Percentiles rank a stretch among this genome's conserved stretches.
phyloP scores from a whole-genome alignment of 2,797 vertebrate genomes.

The Gallirallus australis region DNA sequence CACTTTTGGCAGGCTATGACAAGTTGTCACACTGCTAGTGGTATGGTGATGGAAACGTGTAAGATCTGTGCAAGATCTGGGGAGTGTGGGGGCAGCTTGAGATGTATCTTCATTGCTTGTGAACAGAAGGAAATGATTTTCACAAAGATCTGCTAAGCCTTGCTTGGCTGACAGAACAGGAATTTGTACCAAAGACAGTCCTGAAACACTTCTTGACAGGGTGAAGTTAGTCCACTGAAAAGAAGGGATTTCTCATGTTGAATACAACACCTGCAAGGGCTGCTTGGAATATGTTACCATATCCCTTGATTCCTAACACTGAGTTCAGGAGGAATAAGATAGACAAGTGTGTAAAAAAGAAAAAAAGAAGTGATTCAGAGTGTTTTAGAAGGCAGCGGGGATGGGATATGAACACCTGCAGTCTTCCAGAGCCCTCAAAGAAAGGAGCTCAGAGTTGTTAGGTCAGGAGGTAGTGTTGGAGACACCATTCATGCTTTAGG shows the following conservation, averaged over 20 bases:
- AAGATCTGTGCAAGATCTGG: background rate
- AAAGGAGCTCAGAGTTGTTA: background rate
- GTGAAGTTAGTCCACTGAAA: background rate
- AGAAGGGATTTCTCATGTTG: background rate
- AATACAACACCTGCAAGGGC: background rate
- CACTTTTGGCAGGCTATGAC: background rate
- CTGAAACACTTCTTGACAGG: background rate
- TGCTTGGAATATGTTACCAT: background rate
- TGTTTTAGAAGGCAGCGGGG: background rate
- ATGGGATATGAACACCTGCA: background rate
- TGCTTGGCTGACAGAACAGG: background rate
- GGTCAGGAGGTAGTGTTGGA: background rate
- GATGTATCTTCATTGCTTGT: background rate
- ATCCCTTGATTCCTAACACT: background rate
- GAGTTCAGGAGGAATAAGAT: background rate
- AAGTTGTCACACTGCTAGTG: background rate
- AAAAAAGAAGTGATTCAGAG: background rate
- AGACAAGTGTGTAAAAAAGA: background rate
- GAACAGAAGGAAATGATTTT: background rate
- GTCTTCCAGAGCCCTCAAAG: background rate
- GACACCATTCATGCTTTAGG: background rate
- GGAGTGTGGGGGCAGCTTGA: background rate
- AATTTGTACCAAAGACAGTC: background rate
- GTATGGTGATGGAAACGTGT: background rate
- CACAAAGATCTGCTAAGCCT: background rate